Evolutionary conservation across 2,888 invertebrate genomes (phyloP).

Genomic region (Pardosa pseudoannulata): DNA sequence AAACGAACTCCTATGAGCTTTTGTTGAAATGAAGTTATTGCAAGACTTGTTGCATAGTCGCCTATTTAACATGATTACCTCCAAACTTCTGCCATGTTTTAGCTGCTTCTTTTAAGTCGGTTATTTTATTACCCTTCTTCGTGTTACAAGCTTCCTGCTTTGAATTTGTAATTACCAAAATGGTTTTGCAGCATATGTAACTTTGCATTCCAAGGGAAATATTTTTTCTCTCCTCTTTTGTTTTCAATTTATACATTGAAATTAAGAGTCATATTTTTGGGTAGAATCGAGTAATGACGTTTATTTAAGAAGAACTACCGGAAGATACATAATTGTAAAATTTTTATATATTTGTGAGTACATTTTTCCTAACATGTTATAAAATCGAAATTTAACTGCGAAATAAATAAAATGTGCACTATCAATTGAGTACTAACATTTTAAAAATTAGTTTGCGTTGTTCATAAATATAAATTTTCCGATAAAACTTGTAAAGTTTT

Average conservation of each 20-base stretch:
- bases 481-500: no score
- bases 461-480: no score
- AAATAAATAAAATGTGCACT: no score
- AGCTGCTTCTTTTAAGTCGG: not conserved
- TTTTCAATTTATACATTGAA: not conserved
- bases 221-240: not conserved
- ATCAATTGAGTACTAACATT: no score
- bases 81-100: slow-evolving; percentile 3
- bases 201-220: not conserved
- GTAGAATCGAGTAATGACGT: not conserved
- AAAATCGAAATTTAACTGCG: no score
- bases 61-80: not conserved
- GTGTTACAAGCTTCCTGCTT: not conserved
- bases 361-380: no score
- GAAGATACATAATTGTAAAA: no score
- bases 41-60: not conserved
- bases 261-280: not conserved
- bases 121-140: not conserved
- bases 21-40: not conserved
- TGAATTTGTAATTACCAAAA: slow-evolving; percentile 12
- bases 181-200: not conserved
- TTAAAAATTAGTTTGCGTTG: no score
- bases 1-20: not conserved
- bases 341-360: no score
- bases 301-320: no score